phyloP scores from a whole-genome alignment of 30 jellyfish, hydroid and myxozoan genomes.

The Euphysa ruthae region DNA sequence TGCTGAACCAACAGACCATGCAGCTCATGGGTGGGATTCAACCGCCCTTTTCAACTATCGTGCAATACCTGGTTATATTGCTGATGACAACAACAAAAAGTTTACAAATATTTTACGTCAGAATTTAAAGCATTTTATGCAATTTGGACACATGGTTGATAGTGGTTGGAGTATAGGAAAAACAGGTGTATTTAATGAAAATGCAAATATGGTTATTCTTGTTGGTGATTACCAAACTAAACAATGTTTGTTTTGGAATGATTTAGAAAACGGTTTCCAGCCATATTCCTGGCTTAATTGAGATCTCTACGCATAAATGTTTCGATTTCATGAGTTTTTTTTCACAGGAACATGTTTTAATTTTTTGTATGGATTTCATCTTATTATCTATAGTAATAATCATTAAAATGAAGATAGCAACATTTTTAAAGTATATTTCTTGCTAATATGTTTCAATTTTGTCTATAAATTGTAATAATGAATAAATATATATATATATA shows the following conservation, averaged over 20 bases:
- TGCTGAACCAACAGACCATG: background rate
- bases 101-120: conserved; percentile 19
- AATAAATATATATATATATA: too few relatives aligned
- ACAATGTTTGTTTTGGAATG: conserved; percentile 27
- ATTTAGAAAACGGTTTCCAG: conserved; percentile 12
- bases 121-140: conserved; percentile 10
- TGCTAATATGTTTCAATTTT: too few relatives aligned
- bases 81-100: background rate
- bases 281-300: conserved; percentile 43
- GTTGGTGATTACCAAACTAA: background rate
- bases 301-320: too few relatives aligned
- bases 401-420: too few relatives aligned
- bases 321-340: too few relatives aligned
- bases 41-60: conserved; percentile 9
- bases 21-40: conserved; percentile 26
- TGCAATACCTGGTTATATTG: background rate
- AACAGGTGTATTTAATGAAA: conserved; percentile 12
- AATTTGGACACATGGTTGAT: conserved; percentile 5
- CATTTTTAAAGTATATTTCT: too few relatives aligned
- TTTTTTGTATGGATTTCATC: too few relatives aligned
- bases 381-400: too few relatives aligned
- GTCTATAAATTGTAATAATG: too few relatives aligned
- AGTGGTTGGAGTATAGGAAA: background rate
- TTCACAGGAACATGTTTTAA: too few relatives aligned
- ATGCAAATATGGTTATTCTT: background rate